A percentile compares a stretch with the other conserved stretches of the same genome.
These are phyloP conservation scores for Rhinogobio ventralis DNA, from an alignment of 2,797 vertebrate genomes.

Conservation along the genomic window DNA sequence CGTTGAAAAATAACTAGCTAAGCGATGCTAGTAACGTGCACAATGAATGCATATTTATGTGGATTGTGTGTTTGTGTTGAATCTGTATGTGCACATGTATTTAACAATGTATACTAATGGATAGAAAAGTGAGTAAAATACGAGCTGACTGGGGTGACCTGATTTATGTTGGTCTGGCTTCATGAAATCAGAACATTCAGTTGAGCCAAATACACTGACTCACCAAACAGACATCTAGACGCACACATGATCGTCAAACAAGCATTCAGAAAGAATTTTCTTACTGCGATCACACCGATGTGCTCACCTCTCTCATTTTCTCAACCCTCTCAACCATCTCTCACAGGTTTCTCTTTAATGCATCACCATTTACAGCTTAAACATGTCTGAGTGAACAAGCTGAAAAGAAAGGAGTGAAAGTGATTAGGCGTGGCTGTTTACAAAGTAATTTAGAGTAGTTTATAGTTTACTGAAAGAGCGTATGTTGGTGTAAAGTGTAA, in stretches of 20 bases:
- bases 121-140: neutral
- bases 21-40: neutral
- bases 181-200: slow-evolving; percentile 22
- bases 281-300: neutral
- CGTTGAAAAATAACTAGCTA: slow-evolving; percentile 10
- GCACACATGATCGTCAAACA: slow-evolving; percentile 19
- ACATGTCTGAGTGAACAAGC: neutral
- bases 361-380: neutral
- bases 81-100: neutral
- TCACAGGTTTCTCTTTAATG: neutral
- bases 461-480: neutral
- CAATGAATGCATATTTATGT: neutral
- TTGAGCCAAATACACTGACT: slow-evolving; percentile 32
- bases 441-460: neutral
- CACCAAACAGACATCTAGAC: slow-evolving; percentile 30
- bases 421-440: slow-evolving; percentile 24
- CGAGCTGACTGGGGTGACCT: neutral
- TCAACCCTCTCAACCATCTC: neutral
- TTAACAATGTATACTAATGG: slow-evolving; percentile 2
- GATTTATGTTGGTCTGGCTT: slow-evolving; percentile 21
- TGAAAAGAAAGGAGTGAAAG: slow-evolving; percentile 10
- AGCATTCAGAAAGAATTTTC: slow-evolving; percentile 11
- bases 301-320: neutral
- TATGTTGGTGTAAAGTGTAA: slow-evolving; percentile 1
- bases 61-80: neutral